Evolutionary conservation across 2,888 invertebrate species (phyloP).

Genomic region (Stenodema calcarata): DNA sequence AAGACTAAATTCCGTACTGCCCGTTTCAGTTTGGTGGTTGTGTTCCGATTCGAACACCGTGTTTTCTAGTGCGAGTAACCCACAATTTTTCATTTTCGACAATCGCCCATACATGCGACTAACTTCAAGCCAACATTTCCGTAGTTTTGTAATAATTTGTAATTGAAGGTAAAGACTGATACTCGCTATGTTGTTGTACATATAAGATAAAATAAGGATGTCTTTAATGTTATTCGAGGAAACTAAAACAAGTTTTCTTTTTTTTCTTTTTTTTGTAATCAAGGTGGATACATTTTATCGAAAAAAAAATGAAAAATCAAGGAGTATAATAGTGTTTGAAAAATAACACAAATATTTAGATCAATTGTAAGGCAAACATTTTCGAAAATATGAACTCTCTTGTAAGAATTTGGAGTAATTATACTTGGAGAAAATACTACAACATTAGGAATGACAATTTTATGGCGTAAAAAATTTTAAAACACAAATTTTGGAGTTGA

Average conservation of each 20-base stretch:
- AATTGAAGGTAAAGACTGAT: conserved; percentile 44
- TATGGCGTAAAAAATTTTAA: conserved; percentile 4
- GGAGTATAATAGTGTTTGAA: neutral
- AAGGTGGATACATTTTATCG: neutral
- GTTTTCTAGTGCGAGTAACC: neutral
- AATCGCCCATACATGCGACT: neutral
- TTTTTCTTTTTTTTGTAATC: neutral
- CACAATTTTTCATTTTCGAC: neutral
- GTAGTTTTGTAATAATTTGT: neutral
- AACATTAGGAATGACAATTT: conserved; percentile 36
- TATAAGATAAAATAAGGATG: neutral
- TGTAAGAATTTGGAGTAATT: conserved; percentile 31
- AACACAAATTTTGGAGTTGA: conserved; percentile 30
- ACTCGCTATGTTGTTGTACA: conserved; percentile 44
- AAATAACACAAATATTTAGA: neutral
- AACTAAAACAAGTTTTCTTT: neutral
- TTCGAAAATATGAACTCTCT: neutral
- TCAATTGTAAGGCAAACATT: conserved; percentile 4
- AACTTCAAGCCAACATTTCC: neutral
- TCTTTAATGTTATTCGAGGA: conserved; percentile 8
- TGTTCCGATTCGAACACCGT: neutral
- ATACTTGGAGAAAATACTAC: conserved; percentile 45
- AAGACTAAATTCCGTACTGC: no score
- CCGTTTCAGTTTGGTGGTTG: neutral
- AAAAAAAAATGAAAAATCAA: neutral